Base-by-base conservation (phyloP, 2,888 invertebrate genomes). In the Hypselothyrea guttata region DNA sequence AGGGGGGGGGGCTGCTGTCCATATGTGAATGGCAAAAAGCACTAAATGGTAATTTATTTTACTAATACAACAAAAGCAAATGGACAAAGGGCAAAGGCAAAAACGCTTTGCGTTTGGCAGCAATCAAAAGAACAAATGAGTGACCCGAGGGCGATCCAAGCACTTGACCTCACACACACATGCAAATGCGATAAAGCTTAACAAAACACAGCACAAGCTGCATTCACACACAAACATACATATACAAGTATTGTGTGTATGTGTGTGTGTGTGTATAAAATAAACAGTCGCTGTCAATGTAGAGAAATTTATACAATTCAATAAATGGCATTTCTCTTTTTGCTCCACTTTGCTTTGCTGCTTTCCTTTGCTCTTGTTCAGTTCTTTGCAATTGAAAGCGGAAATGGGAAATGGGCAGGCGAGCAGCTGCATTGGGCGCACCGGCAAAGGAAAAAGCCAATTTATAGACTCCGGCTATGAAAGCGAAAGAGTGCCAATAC, bases 221-320 rank as follows among this genome's bases (percentile, higher is more conserved):
- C 35, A 52, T 31, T 33, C 51, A 37, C 27, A 40, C 31, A 33
- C 28, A 30, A 35, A 22, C 30, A 52, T 33, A 49, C 28, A 41
- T 52, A 57, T 38, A 60, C 47, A 53, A 46, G 42, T 22, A 22
- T 38, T 42, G 49, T 57, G 57, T 62, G 37, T 52, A 41, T 58
- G 28, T 54, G 48, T 45, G 51, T 56, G 60, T 64, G 64, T 75
- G 58, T 71, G 60, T 67, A 58, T 61, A 69, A 69, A 75, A 83
- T 82, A 84, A 82, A 82, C 82, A 84, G 67, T 72, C 64, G 65
- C 67, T 79, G 85, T 84, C 78, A 75, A 67, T 76, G 74, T 68
- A 66, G 68, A 75, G 70, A 84, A 85, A 84, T 86, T 85, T 85
- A 81, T 85, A 83, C 84, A 84, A 85, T 84, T 85, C 86, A 84